Evolutionary conservation across 2,113 vertebrate species (phyloP).

Genomic region (Phoenicopterus ruber): DNA sequence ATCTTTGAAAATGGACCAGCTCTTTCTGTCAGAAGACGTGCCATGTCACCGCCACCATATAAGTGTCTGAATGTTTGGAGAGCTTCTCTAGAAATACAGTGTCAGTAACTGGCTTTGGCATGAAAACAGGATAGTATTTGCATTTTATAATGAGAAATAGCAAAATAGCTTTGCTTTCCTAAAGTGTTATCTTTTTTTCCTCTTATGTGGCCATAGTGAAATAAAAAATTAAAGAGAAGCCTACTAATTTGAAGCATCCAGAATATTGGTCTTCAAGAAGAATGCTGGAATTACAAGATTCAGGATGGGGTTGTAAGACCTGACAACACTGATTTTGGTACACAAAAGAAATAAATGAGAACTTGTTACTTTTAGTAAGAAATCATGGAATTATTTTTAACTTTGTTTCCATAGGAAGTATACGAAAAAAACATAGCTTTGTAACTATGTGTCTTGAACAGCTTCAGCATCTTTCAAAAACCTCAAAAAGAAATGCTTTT

Average conservation of each 20-base stretch:
- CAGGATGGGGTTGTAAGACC: not conserved
- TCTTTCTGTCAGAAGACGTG: not conserved
- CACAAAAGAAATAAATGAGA: not conserved
- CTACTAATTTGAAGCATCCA: not conserved
- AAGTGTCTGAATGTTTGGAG: not conserved
- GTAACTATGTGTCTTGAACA: not conserved
- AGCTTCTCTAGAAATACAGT: not conserved
- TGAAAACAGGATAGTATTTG: not conserved
- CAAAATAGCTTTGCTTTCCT: not conserved
- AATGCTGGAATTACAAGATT: not conserved
- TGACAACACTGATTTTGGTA: not conserved
- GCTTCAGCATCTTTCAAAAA: not conserved
- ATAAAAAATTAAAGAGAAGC: not conserved
- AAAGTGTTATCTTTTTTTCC: not conserved
- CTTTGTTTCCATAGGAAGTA: not conserved
- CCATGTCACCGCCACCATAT: fast-evolving
- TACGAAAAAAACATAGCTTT: not conserved
- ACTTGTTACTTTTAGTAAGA: not conserved
- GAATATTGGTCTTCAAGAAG: not conserved
- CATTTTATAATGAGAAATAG: not conserved
- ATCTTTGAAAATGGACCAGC: not conserved
- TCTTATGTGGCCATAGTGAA: not conserved
- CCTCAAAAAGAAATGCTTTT: not conserved
- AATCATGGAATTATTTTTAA: not conserved
- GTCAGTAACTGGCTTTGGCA: not conserved